Conservation (phyloP, 2,113 vertebrate genomes). For the Phyllostomus hastatus region DNA sequence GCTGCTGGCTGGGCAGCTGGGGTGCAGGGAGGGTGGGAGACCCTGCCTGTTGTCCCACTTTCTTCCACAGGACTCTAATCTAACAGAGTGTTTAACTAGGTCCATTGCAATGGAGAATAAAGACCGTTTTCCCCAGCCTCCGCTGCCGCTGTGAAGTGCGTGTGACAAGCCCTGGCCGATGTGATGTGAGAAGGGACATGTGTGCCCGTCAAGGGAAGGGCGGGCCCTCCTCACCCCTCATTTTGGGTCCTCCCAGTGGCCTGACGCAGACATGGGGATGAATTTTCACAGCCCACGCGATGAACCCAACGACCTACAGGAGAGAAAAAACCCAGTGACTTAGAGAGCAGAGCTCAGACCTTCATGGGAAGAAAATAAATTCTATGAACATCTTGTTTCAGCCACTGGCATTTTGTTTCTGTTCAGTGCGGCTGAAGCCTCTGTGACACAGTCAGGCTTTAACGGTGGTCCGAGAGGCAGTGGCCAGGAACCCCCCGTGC, state of each 20-base stretch:
- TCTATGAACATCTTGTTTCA: background rate
- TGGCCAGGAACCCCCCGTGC: background rate
- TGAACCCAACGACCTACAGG: background rate
- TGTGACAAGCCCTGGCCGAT: background rate
- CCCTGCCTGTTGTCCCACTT: background rate
- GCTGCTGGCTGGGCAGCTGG: background rate
- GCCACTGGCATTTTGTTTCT: background rate
- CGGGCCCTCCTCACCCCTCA: background rate
- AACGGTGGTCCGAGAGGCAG: accelerated
- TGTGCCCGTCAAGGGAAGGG: background rate
- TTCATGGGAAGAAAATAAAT: background rate
- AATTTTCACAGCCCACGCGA: accelerated
- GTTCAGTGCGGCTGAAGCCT: background rate
- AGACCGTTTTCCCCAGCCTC: background rate
- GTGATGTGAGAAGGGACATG: background rate
- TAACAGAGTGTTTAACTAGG: background rate
- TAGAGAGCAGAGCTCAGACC: background rate
- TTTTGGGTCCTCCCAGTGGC: background rate
- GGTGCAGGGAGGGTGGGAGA: background rate
- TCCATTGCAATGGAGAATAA: too few relatives aligned
- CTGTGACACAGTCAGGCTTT: background rate
- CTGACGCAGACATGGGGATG: background rate
- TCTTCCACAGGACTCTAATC: background rate
- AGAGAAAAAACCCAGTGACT: background rate
- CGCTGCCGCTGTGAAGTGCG: background rate